Conservation (phyloP, 2,797 vertebrate species). For the Otolemur crassicaudatus region DNA sequence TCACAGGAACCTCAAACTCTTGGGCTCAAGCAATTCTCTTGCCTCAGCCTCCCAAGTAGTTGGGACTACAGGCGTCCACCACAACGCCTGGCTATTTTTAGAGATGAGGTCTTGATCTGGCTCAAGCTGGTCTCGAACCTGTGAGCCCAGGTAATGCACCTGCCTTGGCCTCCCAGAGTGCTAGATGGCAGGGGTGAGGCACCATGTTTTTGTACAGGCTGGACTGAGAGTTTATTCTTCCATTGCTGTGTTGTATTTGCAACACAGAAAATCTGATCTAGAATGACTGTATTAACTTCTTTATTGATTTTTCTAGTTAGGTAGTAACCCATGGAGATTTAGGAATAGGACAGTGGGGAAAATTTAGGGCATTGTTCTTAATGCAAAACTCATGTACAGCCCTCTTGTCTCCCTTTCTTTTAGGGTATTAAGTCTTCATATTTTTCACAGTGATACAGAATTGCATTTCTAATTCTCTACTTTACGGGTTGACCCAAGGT, state of each 20-base stretch:
- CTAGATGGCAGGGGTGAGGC: no score
- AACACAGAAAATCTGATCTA: slow-evolving; percentile 8
- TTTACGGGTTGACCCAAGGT: neutral
- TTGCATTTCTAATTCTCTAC: neutral
- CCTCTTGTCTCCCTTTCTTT: neutral
- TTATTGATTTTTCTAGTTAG: neutral
- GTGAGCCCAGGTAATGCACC: no score
- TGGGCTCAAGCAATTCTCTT: no score
- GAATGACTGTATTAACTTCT: neutral
- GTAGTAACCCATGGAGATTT: neutral
- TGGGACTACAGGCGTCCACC: no score
- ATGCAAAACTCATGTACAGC: neutral
- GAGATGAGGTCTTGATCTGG: no score
- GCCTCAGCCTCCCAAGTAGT: no score
- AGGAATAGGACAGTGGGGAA: neutral
- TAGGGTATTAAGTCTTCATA: neutral
- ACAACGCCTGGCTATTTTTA: no score
- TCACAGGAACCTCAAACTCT: no score
- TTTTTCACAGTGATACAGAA: neutral
- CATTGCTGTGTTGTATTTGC: neutral
- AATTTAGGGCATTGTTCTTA: slow-evolving; percentile 24
- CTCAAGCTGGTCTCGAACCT: no score
- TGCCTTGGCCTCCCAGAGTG: no score
- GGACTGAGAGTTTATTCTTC: slow-evolving; percentile 10
- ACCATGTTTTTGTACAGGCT: neutral